Evolutionary conservation across 1,140 invertebrate species (phyloP).

Genomic region (Hyles euphorbiae): DNA sequence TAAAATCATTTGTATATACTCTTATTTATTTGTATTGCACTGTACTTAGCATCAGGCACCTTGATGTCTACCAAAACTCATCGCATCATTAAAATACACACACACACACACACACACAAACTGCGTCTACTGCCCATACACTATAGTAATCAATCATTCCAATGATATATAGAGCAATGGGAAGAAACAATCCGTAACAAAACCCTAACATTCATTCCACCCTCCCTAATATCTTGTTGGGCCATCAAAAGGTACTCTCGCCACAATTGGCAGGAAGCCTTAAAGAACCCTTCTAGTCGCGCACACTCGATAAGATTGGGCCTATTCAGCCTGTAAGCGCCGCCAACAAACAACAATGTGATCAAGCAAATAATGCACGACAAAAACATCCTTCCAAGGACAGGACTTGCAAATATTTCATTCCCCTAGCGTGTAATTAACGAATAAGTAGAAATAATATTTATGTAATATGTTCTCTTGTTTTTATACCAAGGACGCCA

Average conservation of each 20-base stretch:
- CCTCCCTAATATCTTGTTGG: slow-evolving; percentile 15
- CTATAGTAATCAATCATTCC: too few relatives aligned
- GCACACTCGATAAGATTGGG: slow-evolving; percentile 22
- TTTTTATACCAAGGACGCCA: too few relatives aligned
- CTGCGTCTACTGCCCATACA: too few relatives aligned
- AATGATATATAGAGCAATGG: background rate
- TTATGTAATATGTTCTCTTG: too few relatives aligned
- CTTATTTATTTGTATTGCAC: too few relatives aligned
- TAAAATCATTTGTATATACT: too few relatives aligned
- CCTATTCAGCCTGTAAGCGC: slow-evolving; percentile 16
- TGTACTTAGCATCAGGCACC: too few relatives aligned
- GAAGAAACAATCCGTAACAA: slow-evolving; percentile 11
- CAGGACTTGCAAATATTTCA: background rate
- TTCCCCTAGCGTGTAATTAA: too few relatives aligned
- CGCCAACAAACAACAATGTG: slow-evolving; percentile 24
- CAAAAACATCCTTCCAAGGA: slow-evolving; percentile 13
- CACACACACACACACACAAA: too few relatives aligned
- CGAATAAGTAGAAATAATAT: too few relatives aligned
- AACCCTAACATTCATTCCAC: slow-evolving; percentile 13
- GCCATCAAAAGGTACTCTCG: slow-evolving; percentile 16
- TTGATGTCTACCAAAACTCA: too few relatives aligned
- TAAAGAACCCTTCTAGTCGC: slow-evolving; percentile 21
- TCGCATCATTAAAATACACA: too few relatives aligned
- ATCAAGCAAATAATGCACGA: slow-evolving; percentile 18
- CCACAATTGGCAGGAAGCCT: slow-evolving; percentile 16